A percentile compares a stretch with the other conserved stretches of the same genome.
phyloP scores from a whole-genome alignment of 2,113 vertebrate genomes.

The Lagopus leucura region DNA sequence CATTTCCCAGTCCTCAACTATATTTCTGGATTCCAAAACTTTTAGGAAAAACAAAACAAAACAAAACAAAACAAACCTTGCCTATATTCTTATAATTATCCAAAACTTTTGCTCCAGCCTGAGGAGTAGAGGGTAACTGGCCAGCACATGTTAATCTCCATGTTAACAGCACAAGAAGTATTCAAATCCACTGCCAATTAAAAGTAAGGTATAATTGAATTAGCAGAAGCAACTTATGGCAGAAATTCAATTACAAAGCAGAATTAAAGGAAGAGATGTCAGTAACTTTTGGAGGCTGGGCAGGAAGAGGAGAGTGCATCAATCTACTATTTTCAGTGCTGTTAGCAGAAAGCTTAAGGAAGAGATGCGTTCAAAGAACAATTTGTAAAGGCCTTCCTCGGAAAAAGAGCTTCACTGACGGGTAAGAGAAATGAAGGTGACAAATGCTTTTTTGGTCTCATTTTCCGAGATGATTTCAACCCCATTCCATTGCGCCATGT shows the following conservation, averaged over 20 bases:
- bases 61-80: not conserved
- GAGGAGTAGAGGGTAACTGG: not conserved
- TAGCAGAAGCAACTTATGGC: constrained; percentile 43
- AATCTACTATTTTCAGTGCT: not conserved
- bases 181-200: constrained; percentile 46
- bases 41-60: not conserved
- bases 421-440: not conserved
- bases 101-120: not conserved
- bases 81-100: not conserved
- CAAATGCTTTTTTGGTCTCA: not conserved
- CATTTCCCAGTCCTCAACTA: not conserved
- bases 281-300: constrained; percentile 36
- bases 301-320: not conserved
- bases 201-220: constrained; percentile 53
- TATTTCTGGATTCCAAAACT: not conserved
- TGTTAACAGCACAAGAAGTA: not conserved
- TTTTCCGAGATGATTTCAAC: not conserved
- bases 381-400: not conserved
- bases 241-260: constrained; percentile 57
- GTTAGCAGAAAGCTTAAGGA: constrained; percentile 1
- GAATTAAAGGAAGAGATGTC: constrained; percentile 59
- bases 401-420: not conserved
- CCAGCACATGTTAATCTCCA: not conserved
- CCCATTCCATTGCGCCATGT: not conserved
- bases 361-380: not conserved